phyloP scores from a whole-genome alignment of 2,113 vertebrate species.

The Marmota monax region DNA sequence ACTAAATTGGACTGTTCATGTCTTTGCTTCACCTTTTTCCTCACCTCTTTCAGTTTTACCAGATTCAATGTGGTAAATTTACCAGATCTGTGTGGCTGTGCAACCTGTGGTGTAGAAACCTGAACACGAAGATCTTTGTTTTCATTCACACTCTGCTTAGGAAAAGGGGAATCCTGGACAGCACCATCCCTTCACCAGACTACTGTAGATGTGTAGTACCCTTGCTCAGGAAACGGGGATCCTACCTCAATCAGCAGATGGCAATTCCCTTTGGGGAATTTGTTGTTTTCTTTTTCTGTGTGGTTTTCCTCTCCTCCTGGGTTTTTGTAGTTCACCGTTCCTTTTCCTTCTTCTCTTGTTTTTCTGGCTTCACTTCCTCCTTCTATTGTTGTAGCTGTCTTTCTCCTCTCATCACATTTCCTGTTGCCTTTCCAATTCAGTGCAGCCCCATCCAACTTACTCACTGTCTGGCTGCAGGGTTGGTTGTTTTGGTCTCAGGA shows the following conservation, averaged over 20 bases:
- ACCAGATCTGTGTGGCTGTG: neutral
- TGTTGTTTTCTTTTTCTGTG: neutral
- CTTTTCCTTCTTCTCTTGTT: slow-evolving; percentile 77
- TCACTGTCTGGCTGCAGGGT: slow-evolving; percentile 52
- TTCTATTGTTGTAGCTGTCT: slow-evolving; percentile 78
- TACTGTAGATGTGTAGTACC: neutral
- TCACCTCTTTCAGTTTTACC: neutral
- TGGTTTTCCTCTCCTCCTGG: slow-evolving; percentile 51
- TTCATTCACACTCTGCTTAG: neutral
- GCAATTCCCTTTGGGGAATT: neutral
- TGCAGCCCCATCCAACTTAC: slow-evolving; percentile 62
- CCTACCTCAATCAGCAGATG: neutral
- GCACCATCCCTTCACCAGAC: neutral
- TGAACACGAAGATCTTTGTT: neutral
- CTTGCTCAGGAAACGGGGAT: neutral
- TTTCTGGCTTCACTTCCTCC: slow-evolving; percentile 77
- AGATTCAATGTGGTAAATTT: neutral
- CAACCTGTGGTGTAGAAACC: neutral
- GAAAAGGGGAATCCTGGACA: neutral
- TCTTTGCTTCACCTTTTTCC: slow-evolving; percentile 19
- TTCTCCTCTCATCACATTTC: slow-evolving; percentile 79
- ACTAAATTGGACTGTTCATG: neutral
- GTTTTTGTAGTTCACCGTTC: slow-evolving; percentile 30
- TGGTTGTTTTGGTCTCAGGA: slow-evolving; percentile 1
- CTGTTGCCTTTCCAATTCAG: slow-evolving; percentile 73